These are phyloP conservation scores for Chloroclysta siterata DNA, from an alignment of 2,888 invertebrate species.

Conservation along the genomic window DNA sequence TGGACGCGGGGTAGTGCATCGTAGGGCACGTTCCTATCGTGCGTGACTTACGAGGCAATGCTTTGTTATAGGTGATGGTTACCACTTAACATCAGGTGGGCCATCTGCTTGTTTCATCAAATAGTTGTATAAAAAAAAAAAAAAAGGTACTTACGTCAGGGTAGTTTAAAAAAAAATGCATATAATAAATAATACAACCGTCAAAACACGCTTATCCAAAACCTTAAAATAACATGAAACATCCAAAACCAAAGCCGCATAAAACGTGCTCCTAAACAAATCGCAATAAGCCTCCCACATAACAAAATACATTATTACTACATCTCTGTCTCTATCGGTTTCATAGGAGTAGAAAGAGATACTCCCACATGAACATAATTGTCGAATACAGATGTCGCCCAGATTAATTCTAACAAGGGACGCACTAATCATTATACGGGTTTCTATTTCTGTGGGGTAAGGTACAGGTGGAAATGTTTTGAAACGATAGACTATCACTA, in stretches of 20 bases:
- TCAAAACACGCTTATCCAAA: neutral
- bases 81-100: too few species aligned
- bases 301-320: conserved; percentile 36
- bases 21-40: too few species aligned
- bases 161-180: too few species aligned
- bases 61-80: too few species aligned
- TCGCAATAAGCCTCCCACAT: conserved; percentile 47
- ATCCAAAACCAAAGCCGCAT: conserved; percentile 22
- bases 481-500: too few species aligned
- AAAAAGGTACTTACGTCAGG: too few species aligned
- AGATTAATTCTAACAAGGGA: conserved; percentile 83
- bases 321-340: conserved; percentile 41
- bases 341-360: conserved; percentile 37
- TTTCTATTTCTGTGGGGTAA: conserved; percentile 47
- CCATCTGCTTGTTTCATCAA: too few species aligned
- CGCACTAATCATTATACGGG: conserved; percentile 72
- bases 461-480: conserved; percentile 24
- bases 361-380: conserved; percentile 77
- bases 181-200: too few species aligned
- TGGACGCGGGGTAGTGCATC: too few species aligned
- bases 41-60: too few species aligned
- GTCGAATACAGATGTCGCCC: conserved; percentile 81
- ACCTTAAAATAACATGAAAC: conserved; percentile 2
- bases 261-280: conserved; percentile 47
- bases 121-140: too few species aligned